A percentile compares a stretch with the other conserved stretches of the same genome.
These are phyloP conservation scores for Sclerurus mexicanus DNA, from an alignment of 2,113 vertebrate species.

Conservation along the genomic window DNA sequence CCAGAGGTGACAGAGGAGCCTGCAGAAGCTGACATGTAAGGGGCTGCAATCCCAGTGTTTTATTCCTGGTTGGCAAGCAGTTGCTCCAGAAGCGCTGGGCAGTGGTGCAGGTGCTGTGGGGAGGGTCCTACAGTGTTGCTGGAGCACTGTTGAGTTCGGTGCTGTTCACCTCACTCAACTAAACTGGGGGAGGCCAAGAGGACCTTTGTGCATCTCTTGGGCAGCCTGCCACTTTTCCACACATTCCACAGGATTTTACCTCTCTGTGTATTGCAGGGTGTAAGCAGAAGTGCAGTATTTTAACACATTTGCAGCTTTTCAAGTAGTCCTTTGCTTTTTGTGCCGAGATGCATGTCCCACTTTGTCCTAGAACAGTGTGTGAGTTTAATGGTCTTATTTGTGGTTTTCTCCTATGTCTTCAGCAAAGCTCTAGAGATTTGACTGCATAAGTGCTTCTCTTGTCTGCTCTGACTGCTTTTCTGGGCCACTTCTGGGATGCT, in stretches of 20 bases:
- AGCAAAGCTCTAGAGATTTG: not conserved
- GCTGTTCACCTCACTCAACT: not conserved
- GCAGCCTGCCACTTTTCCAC: not conserved
- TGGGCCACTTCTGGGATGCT: not conserved
- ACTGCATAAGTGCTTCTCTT: not conserved
- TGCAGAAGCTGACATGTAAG: not conserved
- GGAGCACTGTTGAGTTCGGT: not conserved
- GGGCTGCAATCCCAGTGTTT: not conserved
- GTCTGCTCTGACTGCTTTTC: conserved; percentile 5
- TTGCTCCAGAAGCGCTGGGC: not conserved
- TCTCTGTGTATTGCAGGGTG: not conserved
- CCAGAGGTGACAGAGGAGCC: not conserved
- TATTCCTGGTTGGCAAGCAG: not conserved
- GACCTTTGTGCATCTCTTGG: not conserved
- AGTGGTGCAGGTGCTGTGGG: not conserved
- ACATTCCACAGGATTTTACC: not conserved
- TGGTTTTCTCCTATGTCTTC: not conserved
- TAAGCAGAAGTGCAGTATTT: not conserved
- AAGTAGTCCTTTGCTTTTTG: not conserved
- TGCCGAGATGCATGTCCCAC: not conserved
- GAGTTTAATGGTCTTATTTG: not conserved
- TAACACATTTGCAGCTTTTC: not conserved
- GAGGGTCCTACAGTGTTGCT: not conserved
- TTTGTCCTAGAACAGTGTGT: not conserved
- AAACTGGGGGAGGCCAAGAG: not conserved